phyloP scores from a whole-genome alignment of 2,888 invertebrate species.

The Ornithoptera priamus region DNA sequence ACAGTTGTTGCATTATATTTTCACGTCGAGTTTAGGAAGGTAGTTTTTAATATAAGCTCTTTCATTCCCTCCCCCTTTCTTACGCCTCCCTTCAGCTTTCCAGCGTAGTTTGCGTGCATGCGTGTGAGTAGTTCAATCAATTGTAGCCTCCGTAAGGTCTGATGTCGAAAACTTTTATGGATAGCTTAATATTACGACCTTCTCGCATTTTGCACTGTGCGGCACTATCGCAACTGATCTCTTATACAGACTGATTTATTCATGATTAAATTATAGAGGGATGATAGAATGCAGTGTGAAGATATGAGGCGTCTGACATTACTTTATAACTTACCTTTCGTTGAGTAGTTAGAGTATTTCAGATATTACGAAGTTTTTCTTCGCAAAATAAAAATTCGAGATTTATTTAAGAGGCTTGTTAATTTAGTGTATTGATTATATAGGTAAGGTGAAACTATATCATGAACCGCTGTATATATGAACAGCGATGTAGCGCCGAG shows the following conservation, averaged over 20 bases:
- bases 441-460: background rate
- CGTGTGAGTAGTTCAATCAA: background rate
- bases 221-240: slow-evolving; percentile 19
- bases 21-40: slow-evolving; percentile 11
- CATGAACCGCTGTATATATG: slow-evolving; percentile 3
- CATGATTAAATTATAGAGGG: slow-evolving; percentile 2
- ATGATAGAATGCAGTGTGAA: background rate
- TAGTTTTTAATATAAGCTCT: background rate
- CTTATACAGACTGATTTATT: slow-evolving; percentile 26
- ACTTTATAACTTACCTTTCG: background rate
- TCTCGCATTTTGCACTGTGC: background rate
- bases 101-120: background rate
- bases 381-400: background rate
- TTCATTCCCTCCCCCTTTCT: background rate
- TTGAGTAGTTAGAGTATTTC: slow-evolving; percentile 5
- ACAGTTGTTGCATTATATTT: background rate
- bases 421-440: background rate
- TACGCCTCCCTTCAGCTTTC: background rate
- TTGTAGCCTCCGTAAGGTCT: slow-evolving; percentile 22
- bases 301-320: background rate
- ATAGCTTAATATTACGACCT: background rate
- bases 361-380: slow-evolving; percentile 1
- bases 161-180: slow-evolving; percentile 4
- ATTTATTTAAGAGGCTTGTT: slow-evolving; percentile 21
- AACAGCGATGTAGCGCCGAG: slow-evolving; percentile 32